phyloP scores from a whole-genome alignment of 2,888 invertebrate genomes.

The Colostygia pectinataria region DNA sequence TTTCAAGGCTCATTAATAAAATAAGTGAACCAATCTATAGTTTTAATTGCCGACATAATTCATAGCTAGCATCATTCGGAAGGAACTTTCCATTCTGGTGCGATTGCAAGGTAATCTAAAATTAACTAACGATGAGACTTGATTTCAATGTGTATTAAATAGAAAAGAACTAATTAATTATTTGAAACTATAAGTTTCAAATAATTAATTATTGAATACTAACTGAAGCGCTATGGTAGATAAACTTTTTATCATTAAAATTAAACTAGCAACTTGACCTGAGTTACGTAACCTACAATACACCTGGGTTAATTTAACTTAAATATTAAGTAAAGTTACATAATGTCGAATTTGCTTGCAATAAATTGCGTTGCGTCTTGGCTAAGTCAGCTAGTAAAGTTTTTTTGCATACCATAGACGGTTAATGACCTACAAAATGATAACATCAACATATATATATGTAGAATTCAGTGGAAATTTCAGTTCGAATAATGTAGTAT shows the following conservation, averaged over 20 bases:
- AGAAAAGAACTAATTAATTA: not conserved
- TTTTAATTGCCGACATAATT: constrained; percentile 12
- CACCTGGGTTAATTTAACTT: too few species aligned
- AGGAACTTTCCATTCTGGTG: constrained; percentile 59
- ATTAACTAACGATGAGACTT: constrained; percentile 58
- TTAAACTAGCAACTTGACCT: too few species aligned
- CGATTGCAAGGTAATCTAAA: constrained; percentile 61
- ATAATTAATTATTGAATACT: too few species aligned
- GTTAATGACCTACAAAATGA: constrained; percentile 1
- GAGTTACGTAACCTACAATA: too few species aligned
- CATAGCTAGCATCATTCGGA: constrained; percentile 35
- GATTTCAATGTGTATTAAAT: constrained; percentile 50
- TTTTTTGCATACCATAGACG: not conserved
- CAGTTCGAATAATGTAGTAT: not conserved
- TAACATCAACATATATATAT: not conserved
- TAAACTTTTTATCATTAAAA: too few species aligned
- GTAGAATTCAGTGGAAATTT: not conserved
- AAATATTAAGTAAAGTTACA: too few species aligned
- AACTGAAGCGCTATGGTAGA: too few species aligned
- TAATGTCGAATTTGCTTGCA: too few species aligned
- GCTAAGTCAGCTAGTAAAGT: too few species aligned
- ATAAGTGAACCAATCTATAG: constrained; percentile 10
- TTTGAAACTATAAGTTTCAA: not conserved
- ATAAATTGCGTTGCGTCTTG: too few species aligned
- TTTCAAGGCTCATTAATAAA: constrained; percentile 2